phyloP scores from a whole-genome alignment of 2,888 invertebrate genomes.

The Andrena camellia region DNA sequence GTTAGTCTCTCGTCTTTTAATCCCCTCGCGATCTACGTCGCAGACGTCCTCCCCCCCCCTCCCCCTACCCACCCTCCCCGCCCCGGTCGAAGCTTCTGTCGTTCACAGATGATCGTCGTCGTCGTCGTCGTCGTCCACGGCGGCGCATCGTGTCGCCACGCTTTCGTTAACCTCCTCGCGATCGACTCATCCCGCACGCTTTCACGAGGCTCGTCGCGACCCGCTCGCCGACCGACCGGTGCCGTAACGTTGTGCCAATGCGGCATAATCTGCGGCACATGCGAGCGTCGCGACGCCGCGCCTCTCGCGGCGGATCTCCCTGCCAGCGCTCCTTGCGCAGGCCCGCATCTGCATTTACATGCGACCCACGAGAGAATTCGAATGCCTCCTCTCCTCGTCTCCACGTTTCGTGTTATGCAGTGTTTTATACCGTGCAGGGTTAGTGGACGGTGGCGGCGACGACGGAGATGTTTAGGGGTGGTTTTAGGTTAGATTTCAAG shows the following conservation, averaged over 20 bases:
- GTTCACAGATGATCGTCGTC: no score
- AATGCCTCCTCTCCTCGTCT: background rate
- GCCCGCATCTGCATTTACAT: slow-evolving; percentile 30
- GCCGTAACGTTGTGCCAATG: slow-evolving; percentile 72
- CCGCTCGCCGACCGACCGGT: slow-evolving; percentile 51
- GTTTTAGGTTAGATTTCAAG: background rate
- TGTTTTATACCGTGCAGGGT: background rate
- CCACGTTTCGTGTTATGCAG: no score
- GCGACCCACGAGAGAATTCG: slow-evolving; percentile 21
- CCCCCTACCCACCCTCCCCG: background rate
- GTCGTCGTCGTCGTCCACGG: slow-evolving; percentile 50
- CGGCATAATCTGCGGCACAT: slow-evolving; percentile 78
- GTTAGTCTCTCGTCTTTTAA: no score
- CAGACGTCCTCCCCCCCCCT: background rate
- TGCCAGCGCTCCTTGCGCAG: slow-evolving; percentile 32
- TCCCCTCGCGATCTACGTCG: background rate
- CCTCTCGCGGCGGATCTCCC: slow-evolving; percentile 66
- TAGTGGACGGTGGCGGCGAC: background rate
- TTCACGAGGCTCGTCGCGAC: background rate
- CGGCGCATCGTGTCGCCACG: slow-evolving; percentile 49
- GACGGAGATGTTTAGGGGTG: background rate
- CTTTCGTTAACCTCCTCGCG: slow-evolving; percentile 11
- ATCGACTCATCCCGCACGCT: slow-evolving; percentile 19
- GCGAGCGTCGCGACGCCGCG: slow-evolving; percentile 73
- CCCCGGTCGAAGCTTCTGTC: background rate